Percentiles rank a stretch among this genome's conserved stretches.
These are phyloP conservation scores for Fulica atra DNA, from an alignment of 2,113 vertebrate species.

Conservation along the genomic window DNA sequence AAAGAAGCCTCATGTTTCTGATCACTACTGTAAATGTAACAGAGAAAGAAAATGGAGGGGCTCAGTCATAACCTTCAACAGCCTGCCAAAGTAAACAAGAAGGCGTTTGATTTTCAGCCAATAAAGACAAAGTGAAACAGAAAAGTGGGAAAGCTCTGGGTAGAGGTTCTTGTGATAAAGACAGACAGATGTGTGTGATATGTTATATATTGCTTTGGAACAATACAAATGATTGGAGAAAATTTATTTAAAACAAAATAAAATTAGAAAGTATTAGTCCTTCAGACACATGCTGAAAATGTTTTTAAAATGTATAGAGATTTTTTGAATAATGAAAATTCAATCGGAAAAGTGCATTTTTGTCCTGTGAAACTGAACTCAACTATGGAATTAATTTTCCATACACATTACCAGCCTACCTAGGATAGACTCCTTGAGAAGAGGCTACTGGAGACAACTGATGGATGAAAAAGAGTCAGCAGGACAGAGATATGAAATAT, in stretches of 20 bases:
- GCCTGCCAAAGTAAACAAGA: conserved; percentile 51
- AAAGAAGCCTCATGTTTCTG: conserved; percentile 2
- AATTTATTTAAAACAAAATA: neutral
- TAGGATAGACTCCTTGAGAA: neutral
- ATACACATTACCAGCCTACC: neutral
- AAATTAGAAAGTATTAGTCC: neutral
- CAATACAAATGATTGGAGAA: neutral
- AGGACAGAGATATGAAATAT: neutral
- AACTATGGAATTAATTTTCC: neutral
- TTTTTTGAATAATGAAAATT: neutral
- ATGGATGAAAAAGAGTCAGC: neutral
- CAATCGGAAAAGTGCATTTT: neutral
- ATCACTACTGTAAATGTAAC: conserved; percentile 24
- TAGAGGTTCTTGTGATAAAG: conserved; percentile 6
- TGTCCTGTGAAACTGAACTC: neutral
- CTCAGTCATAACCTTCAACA: conserved; percentile 26
- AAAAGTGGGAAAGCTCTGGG: conserved; percentile 2
- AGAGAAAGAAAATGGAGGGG: conserved; percentile 12
- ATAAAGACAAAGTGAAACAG: conserved; percentile 32
- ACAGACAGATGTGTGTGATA: neutral
- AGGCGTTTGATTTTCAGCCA: conserved; percentile 39
- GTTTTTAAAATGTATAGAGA: neutral
- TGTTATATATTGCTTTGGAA: neutral
- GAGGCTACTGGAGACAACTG: neutral
- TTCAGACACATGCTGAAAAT: neutral